Evolutionary conservation across 2,888 invertebrate genomes (phyloP).

Genomic region (Phyllotreta striolata): DNA sequence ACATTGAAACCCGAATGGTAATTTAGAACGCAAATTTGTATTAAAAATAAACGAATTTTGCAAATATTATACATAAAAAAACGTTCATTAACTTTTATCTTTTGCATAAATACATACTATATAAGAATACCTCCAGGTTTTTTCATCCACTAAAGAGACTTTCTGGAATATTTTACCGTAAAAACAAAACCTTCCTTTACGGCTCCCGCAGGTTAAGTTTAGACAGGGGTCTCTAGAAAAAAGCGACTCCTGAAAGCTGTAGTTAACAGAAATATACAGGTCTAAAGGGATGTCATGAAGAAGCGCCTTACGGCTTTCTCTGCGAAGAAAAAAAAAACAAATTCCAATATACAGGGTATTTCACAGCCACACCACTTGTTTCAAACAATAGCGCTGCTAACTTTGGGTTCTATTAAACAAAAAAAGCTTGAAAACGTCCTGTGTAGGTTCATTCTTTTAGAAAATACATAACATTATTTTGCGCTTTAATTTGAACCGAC

Average conservation of each 20-base stretch:
- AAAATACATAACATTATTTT: no score
- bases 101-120: conserved; percentile 27
- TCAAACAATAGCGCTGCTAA: no score
- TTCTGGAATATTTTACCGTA: conserved; percentile 8
- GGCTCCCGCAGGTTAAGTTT: conserved; percentile 11
- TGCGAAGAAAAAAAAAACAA: no score
- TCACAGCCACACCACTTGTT: no score
- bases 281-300: conserved; percentile 4
- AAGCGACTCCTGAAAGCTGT: neutral
- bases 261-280: conserved; percentile 10
- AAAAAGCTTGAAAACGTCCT: no score
- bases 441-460: no score
- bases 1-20: no score
- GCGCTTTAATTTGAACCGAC: conserved; percentile 1
- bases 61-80: conserved; percentile 6
- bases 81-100: conserved; percentile 24
- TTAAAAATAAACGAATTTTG: no score
- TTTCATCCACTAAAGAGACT: neutral
- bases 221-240: conserved; percentile 2
- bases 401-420: no score
- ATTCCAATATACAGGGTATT: no score
- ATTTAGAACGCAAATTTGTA: no score
- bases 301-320: neutral
- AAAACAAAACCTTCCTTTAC: conserved; percentile 10
- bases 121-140: conserved; percentile 16